Evolutionary conservation across 2,888 invertebrate genomes (phyloP).

Genomic region (Apoda limacodes): DNA sequence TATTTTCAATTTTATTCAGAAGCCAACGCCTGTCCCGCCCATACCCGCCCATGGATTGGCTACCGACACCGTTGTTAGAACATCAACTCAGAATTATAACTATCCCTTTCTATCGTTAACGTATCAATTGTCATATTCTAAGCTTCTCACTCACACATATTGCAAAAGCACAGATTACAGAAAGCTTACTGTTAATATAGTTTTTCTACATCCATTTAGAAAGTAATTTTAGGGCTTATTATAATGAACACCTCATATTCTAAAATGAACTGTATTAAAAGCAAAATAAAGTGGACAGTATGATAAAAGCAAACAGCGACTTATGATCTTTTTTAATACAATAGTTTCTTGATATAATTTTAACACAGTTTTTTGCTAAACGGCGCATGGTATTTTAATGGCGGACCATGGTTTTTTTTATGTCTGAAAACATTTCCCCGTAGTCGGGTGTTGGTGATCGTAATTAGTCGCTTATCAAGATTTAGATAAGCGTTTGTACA

Average conservation of each 20-base stretch:
- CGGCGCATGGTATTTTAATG: slow-evolving; percentile 50
- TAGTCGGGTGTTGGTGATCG: slow-evolving; percentile 42
- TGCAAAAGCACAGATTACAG: slow-evolving; percentile 50
- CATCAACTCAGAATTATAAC: slow-evolving; percentile 29
- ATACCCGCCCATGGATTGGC: slow-evolving; percentile 51
- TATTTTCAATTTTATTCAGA: not conserved
- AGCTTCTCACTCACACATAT: slow-evolving; percentile 41
- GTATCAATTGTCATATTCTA: slow-evolving; percentile 13
- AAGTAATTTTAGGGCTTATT: slow-evolving; percentile 41
- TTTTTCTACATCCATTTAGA: slow-evolving; percentile 52
- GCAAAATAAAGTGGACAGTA: slow-evolving; percentile 11
- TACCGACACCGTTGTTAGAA: slow-evolving; percentile 39
- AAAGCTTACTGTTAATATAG: slow-evolving; percentile 48
- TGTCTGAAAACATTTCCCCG: slow-evolving; percentile 45
- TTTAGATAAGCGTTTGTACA: slow-evolving; percentile 51
- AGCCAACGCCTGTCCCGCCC: slow-evolving; percentile 37
- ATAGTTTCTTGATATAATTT: slow-evolving; percentile 37
- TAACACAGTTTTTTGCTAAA: slow-evolving; percentile 50
- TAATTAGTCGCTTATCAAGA: slow-evolving; percentile 61
- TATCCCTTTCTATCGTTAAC: slow-evolving; percentile 34
- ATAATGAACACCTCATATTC: slow-evolving; percentile 13
- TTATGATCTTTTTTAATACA: slow-evolving; percentile 23
- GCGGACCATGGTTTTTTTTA: slow-evolving; percentile 44
- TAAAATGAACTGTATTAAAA: slow-evolving; percentile 18
- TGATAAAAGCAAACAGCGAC: slow-evolving; percentile 4